Conservation (phyloP, 2,888 invertebrate species). For the Rhorus exstirpatorius region DNA sequence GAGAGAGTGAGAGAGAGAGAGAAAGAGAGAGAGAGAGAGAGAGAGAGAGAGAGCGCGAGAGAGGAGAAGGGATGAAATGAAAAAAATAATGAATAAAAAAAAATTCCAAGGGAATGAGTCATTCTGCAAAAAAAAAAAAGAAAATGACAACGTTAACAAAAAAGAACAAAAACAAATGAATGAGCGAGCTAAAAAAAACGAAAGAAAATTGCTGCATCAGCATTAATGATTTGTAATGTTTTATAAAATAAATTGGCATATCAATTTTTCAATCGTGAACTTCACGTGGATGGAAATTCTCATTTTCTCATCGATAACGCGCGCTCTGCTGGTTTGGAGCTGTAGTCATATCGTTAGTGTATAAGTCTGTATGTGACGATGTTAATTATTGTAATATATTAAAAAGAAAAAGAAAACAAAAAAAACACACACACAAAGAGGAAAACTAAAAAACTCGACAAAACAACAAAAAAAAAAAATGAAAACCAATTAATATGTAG, state of each 20-base stretch:
- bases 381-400: slow-evolving; percentile 85
- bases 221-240: slow-evolving; percentile 80
- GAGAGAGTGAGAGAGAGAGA: slow-evolving; percentile 48
- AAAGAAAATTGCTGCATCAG: slow-evolving; percentile 75
- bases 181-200: slow-evolving; percentile 56
- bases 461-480: too few relatives aligned
- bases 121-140: slow-evolving; percentile 69
- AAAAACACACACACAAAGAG: too few relatives aligned
- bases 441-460: too few relatives aligned
- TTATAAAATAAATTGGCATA: slow-evolving; percentile 83
- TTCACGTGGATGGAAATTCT: slow-evolving; percentile 77
- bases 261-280: slow-evolving; percentile 77
- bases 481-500: slow-evolving; percentile 79
- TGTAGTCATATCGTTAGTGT: slow-evolving; percentile 85
- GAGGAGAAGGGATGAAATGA: slow-evolving; percentile 58
- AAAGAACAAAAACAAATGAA: slow-evolving; percentile 36
- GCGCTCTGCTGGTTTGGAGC: slow-evolving; percentile 85
- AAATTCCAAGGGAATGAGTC: slow-evolving; percentile 65
- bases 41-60: slow-evolving; percentile 28
- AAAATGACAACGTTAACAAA: slow-evolving; percentile 28
- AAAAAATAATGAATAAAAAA: slow-evolving; percentile 33
- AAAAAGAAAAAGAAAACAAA: slow-evolving; percentile 51
- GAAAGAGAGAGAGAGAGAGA: too few relatives aligned
- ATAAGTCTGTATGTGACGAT: slow-evolving; percentile 85
- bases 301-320: slow-evolving; percentile 82